Base-by-base conservation (phyloP, 2,797 vertebrate species). In the Macropus fuliginosus region DNA sequence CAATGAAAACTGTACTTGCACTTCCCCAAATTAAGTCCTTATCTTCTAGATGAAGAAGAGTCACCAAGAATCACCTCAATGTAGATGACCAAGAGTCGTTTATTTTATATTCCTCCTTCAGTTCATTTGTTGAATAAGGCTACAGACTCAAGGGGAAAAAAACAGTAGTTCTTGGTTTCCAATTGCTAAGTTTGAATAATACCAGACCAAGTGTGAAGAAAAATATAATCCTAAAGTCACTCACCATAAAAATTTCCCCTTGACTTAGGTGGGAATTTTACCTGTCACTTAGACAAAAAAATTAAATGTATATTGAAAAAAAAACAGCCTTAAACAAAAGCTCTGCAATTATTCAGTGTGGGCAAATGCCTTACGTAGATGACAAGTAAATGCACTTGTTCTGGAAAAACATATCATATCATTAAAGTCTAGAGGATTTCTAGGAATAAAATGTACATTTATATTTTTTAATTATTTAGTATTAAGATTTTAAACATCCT, bases 291-390 rank as follows among this genome's bases (percentile, higher is more conserved):
- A 59, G 31, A 52, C 56, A 74, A 95, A 57, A 57, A 92, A 98
- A 91, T 89, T 91, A 95, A 95, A 96, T 54, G 93, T 40, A 54
- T 95, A 96, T 95, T 97, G 46, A 54, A 93, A 90, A 96, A 95
- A 28, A 90, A 97, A 40, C 94, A 96, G 95, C 91, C 93, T 95
- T 93, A 29, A 92, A 96, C 96, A 96, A 97, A 97, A 93, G 96
- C 95, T 94, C 81, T 89, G 52, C 62, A 94, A 97, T 95, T 95
- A 94, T 97, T 92, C 93, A 97, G 97, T 97, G 87, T 94, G 97
- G 98, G 95, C 97, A 98, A 98, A 98, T 55, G 96, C 97, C 97
- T 97, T 98, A 98, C 96, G 98, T 98, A 98, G 98, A 98, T 97
- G 97, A 96, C 93, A 95, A 18, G 96, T 93, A 98, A 90, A 93